These are phyloP conservation scores for Drosophila ogumai DNA, from an alignment of 1,140 invertebrate species.

Conservation along the genomic window DNA sequence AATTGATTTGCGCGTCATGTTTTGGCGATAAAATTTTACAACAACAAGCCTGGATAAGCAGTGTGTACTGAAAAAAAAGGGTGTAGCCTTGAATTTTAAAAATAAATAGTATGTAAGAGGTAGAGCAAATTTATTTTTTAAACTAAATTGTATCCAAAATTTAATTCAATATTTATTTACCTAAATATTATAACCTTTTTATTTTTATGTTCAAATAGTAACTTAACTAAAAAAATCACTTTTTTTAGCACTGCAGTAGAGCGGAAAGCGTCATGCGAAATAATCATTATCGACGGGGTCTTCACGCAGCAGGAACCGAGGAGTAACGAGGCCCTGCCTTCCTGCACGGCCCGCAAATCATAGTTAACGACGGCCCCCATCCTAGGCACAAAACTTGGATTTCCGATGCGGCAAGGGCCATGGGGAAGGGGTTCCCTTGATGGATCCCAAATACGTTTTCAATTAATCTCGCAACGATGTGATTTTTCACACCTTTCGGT, in stretches of 20 bases:
- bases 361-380: slow-evolving; percentile 59
- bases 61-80: not conserved
- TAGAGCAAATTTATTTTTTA: not conserved
- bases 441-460: slow-evolving; percentile 52
- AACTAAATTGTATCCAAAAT: not conserved
- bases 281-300: slow-evolving; percentile 66
- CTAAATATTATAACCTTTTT: no score
- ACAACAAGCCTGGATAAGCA: slow-evolving; percentile 7
- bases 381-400: slow-evolving; percentile 1
- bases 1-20: slow-evolving; percentile 76
- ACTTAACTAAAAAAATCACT: not conserved
- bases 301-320: slow-evolving; percentile 30
- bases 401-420: not conserved
- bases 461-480: slow-evolving; percentile 61
- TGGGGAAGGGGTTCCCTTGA: slow-evolving; percentile 2
- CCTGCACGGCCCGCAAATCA: slow-evolving; percentile 68
- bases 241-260: not conserved
- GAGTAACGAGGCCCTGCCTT: slow-evolving; percentile 37
- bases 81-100: not conserved
- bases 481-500: slow-evolving; percentile 62
- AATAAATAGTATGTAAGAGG: not conserved
- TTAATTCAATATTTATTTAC: no score
- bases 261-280: slow-evolving; percentile 66
- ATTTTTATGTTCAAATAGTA: not conserved
- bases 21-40: slow-evolving; percentile 78